Evolutionary conservation across 2,797 vertebrate species (phyloP).

Genomic region (Mustela erminea): DNA sequence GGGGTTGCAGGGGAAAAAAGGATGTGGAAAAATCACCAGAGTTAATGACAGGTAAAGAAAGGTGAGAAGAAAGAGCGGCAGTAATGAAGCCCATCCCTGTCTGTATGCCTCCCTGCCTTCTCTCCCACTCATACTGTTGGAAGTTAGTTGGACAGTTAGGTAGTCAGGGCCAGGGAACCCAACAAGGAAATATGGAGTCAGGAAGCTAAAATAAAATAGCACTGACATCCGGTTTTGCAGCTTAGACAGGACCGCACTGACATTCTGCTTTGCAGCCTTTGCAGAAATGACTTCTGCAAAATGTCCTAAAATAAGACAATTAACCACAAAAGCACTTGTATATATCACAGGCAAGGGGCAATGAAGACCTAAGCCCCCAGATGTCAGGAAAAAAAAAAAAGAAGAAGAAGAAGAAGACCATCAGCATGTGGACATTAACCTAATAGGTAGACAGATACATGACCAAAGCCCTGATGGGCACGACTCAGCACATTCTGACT

Average conservation of each 20-base stretch:
- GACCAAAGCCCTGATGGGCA: background rate
- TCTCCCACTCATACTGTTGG: background rate
- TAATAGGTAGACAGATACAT: background rate
- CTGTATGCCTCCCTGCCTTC: background rate
- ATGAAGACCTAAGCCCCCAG: background rate
- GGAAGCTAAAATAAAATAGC: background rate
- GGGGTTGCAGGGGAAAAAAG: fast-evolving
- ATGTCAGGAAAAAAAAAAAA: background rate
- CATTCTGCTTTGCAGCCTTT: background rate
- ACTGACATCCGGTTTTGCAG: background rate
- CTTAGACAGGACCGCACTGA: background rate
- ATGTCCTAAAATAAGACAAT: background rate
- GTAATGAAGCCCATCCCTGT: background rate
- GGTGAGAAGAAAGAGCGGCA: background rate
- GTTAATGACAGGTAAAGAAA: background rate
- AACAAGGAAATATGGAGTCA: background rate
- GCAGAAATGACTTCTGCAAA: background rate
- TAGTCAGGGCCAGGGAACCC: too few relatives aligned
- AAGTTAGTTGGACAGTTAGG: too few relatives aligned
- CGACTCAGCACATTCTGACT: background rate
- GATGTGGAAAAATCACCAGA: background rate
- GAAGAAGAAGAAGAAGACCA: background rate
- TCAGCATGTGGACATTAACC: background rate
- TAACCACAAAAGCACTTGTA: background rate
- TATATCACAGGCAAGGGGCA: background rate